Base-by-base conservation (phyloP, 2,797 vertebrate species). In the Syngnathus acus region DNA sequence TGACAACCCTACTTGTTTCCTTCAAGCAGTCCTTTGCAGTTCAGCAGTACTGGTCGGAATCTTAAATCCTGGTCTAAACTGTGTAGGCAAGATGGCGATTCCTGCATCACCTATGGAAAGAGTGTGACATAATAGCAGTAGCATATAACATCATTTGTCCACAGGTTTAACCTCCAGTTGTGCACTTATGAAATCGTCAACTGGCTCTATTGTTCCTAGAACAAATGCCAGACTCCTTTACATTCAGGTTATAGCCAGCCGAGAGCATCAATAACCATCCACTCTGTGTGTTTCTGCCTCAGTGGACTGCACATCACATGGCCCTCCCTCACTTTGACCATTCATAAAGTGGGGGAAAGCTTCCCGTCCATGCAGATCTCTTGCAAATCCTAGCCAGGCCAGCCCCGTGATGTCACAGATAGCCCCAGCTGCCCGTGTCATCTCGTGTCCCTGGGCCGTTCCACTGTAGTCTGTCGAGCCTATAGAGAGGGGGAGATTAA, bases 401-500 rank as follows among this genome's bases (percentile, higher is more conserved):
- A 57, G 69, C 68, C 69, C 76, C 72, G 78, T 87, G 84, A 88
- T 80, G 85, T 87, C 84, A 87, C 73, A 73, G 68, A 73, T 66
- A 74, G 72, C 69, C 75, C 74, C 80, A 79, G 80, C 82, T 78
- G 86, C 72, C 72, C 16, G 62, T 70, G 65, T 76, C 73, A 72
- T 68, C 66, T 64, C 79, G 74, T 73, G 65, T 78, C 76, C 64
- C 65, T 67, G 67, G 71, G 69, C 79, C 61, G 72, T 62, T 72
- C 0, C 47, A 58, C 65, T 78, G 72, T 82, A 81, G 84, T 79
- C 73, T 79, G 79, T 72, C 71, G 79, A 71, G 82, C 71, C 80
- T 82, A 80, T 85, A 78, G 61, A 32, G 77, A 78, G 80, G 66
- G 70, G 65, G 66, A 80, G 84, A 86, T 88, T 89, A 84, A 79